These are phyloP conservation scores for Hetaerina titia DNA, from an alignment of 2,888 invertebrate species.

Conservation along the genomic window DNA sequence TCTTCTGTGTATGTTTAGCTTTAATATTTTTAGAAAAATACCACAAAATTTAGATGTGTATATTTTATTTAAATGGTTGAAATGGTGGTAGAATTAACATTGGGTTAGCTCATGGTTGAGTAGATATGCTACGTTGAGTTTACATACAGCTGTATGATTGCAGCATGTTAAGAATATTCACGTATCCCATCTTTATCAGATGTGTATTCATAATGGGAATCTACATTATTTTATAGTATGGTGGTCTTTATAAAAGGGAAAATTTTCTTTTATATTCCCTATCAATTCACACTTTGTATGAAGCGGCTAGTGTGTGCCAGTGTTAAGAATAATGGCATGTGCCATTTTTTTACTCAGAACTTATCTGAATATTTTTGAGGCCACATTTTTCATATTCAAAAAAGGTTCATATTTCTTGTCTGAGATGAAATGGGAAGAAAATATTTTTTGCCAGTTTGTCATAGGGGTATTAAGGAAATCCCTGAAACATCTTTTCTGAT, in stretches of 20 bases:
- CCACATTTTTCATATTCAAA: neutral
- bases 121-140: neutral
- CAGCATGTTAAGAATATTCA: neutral
- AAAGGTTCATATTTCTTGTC: neutral
- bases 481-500: slow-evolving; percentile 68
- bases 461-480: neutral
- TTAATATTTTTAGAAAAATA: slow-evolving; percentile 43
- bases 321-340: neutral
- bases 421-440: no score
- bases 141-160: neutral
- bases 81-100: slow-evolving; percentile 48
- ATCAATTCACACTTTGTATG: neutral
- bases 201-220: no score
- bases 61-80: slow-evolving; percentile 19
- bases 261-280: neutral
- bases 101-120: neutral
- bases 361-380: neutral
- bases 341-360: no score
- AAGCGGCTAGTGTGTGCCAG: neutral
- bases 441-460: no score
- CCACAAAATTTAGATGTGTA: slow-evolving; percentile 41
- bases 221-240: neutral
- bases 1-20: neutral
- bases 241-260: neutral
- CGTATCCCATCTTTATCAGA: neutral